Conservation (phyloP, 1,140 invertebrate genomes). For the Prorops nasuta region DNA sequence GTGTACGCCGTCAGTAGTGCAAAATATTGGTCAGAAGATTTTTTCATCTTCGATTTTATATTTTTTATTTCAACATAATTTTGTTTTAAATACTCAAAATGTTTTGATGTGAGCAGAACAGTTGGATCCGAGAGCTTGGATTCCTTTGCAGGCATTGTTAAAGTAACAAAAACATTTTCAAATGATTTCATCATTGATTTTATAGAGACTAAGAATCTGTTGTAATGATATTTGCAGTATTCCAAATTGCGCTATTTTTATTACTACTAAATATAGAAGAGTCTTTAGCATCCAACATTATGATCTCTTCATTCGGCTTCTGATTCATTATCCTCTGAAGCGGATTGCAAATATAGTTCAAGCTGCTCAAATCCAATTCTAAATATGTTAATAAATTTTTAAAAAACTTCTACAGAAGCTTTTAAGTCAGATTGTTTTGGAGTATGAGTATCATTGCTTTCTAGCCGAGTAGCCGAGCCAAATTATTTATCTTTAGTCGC, state of each 20-base stretch:
- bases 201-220: conserved; percentile 31
- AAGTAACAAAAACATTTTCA: conserved; percentile 45
- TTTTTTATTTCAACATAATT: conserved; percentile 38
- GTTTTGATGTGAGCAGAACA: conserved; percentile 47
- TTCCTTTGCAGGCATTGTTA: conserved; percentile 34
- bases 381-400: conserved; percentile 54
- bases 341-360: conserved; percentile 60
- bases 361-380: conserved; percentile 62
- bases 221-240: conserved; percentile 46
- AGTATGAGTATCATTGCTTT: conserved; percentile 11
- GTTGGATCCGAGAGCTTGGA: conserved; percentile 27
- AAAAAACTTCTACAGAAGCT: conserved; percentile 32
- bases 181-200: conserved; percentile 46
- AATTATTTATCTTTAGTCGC: conserved; percentile 35
- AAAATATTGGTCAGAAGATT: conserved; percentile 49
- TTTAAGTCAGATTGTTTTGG: conserved; percentile 7
- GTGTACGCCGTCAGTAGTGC: conserved; percentile 38
- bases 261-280: conserved; percentile 54
- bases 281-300: no score
- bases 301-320: conserved; percentile 23
- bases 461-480: conserved; percentile 19
- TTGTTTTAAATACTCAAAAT: conserved; percentile 33
- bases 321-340: conserved; percentile 56
- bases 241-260: conserved; percentile 57
- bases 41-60: conserved; percentile 37